phyloP scores from a whole-genome alignment of 2,797 vertebrate species.

The Petrocephalus schoutedeni region DNA sequence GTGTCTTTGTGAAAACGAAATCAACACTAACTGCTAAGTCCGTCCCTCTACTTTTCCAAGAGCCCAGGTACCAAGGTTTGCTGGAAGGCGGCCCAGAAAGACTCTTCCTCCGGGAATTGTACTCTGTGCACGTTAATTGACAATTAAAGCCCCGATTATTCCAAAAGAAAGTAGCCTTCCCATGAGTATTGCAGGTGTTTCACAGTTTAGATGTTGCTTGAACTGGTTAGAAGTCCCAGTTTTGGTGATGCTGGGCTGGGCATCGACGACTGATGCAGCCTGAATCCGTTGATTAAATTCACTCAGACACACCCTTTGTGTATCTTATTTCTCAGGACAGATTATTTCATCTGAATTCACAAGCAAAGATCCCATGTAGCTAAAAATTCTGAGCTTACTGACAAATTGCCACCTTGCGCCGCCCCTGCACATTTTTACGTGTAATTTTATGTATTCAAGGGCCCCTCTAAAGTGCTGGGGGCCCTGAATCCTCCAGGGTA shows the following conservation, averaged over 20 bases:
- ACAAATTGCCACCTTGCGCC: background rate
- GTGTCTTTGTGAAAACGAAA: background rate
- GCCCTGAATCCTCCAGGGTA: background rate
- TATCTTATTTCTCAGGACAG: background rate
- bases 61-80: background rate
- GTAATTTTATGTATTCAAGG: background rate
- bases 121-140: background rate
- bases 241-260: background rate
- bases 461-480: background rate
- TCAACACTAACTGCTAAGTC: background rate
- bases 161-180: background rate
- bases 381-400: background rate
- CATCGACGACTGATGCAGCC: background rate
- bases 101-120: background rate
- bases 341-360: background rate
- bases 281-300: background rate
- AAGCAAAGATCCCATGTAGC: background rate
- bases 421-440: background rate
- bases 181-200: background rate
- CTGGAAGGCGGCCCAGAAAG: background rate
- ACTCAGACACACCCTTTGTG: background rate
- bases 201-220: background rate
- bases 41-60: background rate
- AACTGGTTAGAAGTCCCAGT: background rate
- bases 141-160: background rate